Evolutionary conservation across 2,888 invertebrate genomes (phyloP), one percentile per base, ranked within the genome.

Genomic region (Pinctada fucata): DNA sequence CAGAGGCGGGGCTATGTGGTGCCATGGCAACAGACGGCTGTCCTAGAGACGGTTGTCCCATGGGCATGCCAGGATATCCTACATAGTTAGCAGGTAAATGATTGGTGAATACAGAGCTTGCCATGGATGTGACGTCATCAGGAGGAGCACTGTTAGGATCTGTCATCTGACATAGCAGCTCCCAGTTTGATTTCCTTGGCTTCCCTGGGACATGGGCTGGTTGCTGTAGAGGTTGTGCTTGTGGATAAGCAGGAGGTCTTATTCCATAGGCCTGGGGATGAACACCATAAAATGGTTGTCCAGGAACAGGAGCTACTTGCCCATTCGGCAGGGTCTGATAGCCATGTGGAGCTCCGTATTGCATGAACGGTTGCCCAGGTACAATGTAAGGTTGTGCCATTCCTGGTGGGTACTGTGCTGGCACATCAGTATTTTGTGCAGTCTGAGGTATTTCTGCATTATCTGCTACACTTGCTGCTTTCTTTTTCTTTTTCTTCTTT

Each of bases 131-230:
- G 4, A 79, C 73, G 4, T 83, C 79, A 10, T 85, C 83, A 3
- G 67, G 48, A 69, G 75, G 72, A 51, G 79, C 76, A 10, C 82
- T 81, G 47, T 84, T 70, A 10, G 79, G 82, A 63, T 88, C 88
- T 1, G 90, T 90, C 72, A 90, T 78, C 47, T 85, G 85, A 80
- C 87, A 86, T 16, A 90, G 76, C 79, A 87, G 78, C 50, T 90
- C 89, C 90, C 90, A 90, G 71, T 88, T 89, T 66, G 90, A 89
- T 49, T 85, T 87, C 31, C 79, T 71, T 1, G 83, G 83, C 70
- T 84, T 76, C 13, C 81, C 73, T 3, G 85, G 77, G n/a, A 68
- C 72, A 50, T 51, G 77, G 13, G 81, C 73, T 64, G 78, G 66
- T 64, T 69, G 72, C 3, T 72, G 76, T 65, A 58, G 79, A 70